These are phyloP conservation scores for Amphipyra berbera DNA, from an alignment of 2,888 invertebrate genomes.

Conservation along the genomic window DNA sequence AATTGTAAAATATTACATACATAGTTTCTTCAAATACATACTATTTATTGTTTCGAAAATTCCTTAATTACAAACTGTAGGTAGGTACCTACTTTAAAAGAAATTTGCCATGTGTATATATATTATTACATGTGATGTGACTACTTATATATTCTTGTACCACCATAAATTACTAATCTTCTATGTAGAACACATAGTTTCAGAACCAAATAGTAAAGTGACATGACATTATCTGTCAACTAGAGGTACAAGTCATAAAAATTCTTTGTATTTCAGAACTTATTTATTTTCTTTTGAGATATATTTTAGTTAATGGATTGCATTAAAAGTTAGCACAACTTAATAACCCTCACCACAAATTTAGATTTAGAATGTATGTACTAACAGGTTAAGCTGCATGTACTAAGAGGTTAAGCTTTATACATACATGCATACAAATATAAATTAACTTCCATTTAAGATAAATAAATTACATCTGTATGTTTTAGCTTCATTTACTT, in stretches of 20 bases:
- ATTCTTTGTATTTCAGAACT: conserved; percentile 13
- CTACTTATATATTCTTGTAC: too few species aligned
- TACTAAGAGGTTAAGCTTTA: conserved; percentile 4
- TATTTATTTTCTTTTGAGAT: conserved; percentile 7
- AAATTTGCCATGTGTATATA: too few species aligned
- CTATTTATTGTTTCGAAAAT: too few species aligned
- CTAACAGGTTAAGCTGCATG: conserved; percentile 1
- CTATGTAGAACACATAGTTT: background rate
- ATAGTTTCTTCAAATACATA: too few species aligned
- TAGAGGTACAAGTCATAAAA: conserved; percentile 28
- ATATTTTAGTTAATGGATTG: conserved; percentile 1
- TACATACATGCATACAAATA: conserved; percentile 2
- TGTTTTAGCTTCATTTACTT: background rate
- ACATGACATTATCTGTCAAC: conserved; percentile 38
- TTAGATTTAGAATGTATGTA: conserved; percentile 7
- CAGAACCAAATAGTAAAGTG: conserved; percentile 2
- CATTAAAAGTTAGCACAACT: conserved; percentile 9
- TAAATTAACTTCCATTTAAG: background rate
- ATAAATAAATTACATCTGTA: too few species aligned
- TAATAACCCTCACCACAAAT: conserved; percentile 11
- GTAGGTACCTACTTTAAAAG: too few species aligned
- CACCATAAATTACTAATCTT: too few species aligned
- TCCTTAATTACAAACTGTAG: too few species aligned
- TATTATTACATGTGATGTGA: too few species aligned
- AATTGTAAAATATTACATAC: too few species aligned